Evolutionary conservation across 2,888 invertebrate genomes (phyloP).

Genomic region (Eristalis pertinax): DNA sequence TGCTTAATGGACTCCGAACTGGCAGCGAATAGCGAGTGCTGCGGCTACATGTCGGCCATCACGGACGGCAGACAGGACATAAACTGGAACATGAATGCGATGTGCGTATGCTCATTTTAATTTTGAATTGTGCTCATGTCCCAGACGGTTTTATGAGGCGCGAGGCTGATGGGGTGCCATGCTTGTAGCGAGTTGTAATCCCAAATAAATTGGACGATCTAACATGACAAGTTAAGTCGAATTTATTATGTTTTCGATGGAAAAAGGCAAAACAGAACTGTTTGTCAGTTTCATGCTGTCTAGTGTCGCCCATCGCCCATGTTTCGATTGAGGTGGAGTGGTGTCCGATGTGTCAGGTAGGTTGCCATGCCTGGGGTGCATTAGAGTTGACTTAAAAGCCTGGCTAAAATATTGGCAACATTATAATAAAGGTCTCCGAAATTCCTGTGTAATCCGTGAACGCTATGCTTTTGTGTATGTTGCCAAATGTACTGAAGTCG

Average conservation of each 20-base stretch:
- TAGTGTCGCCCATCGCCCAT: too few relatives aligned
- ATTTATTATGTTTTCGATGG: conserved; percentile 53
- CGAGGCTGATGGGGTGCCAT: not conserved
- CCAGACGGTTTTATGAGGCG: conserved; percentile 61
- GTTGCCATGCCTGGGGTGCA: not conserved
- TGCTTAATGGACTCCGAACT: conserved; percentile 51
- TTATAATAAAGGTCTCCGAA: too few relatives aligned
- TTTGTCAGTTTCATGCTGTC: not conserved
- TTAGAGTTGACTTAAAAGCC: too few relatives aligned
- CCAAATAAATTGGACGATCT: conserved; percentile 68
- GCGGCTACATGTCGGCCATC: not conserved
- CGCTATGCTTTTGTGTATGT: too few relatives aligned
- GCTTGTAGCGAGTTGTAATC: conserved; percentile 65
- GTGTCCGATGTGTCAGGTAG: not conserved
- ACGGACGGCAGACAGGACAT: conserved; percentile 38
- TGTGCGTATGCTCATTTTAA: conserved; percentile 65
- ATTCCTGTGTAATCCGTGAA: too few relatives aligned
- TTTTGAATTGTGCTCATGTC: conserved; percentile 69
- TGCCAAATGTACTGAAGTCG: too few relatives aligned
- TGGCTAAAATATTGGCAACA: not conserved
- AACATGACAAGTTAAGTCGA: conserved; percentile 69
- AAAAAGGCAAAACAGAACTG: conserved; percentile 12
- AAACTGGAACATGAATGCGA: conserved; percentile 51
- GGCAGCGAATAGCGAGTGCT: not conserved
- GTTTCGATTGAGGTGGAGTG: not conserved